Evolutionary conservation across 2,797 vertebrate species (phyloP), one percentile per base, ranked within the genome.

Genomic region (Pogoniulus pusillus): DNA sequence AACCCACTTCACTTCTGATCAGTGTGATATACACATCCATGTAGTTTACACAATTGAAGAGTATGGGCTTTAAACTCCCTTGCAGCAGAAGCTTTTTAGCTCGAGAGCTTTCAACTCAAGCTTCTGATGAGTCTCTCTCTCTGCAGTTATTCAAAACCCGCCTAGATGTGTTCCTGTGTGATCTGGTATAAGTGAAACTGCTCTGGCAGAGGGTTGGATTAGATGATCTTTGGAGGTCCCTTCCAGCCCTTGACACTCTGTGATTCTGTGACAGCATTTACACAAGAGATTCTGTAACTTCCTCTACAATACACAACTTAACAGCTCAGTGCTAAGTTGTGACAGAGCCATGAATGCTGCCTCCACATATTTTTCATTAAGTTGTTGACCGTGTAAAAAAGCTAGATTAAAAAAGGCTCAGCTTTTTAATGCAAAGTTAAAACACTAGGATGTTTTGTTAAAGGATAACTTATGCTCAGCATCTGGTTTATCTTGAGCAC

Each of bases 401-500:
- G n/a, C n/a, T 29, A 29, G 20, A 20, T 32, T 22, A 6, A 10
- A 30, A 63, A 53, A 34, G 2, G 3, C 19, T 82, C 35, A 47
- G 41, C 13, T 79, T 94, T 78, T 84, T 57, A 54, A 53, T 14
- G 54, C 18, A 27, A 49, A 24, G 34, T 47, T 90, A 79, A 82
- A 93, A 64, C 8, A 43, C 17, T 10, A 49, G 26, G 47, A 70
- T 78, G 47, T 73, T 93, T 91, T 87, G 79, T 93, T 93, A 83
- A 90, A 93, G 49, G 57, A 9, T 76, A 93, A 91, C 84, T 79
- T 71, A 41, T 73, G 82, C 35, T 85, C 65, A 90, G 73, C 88
- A 87, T 93, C 88, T 90, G 88, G 29, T 75, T 87, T 85, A 75
- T 87, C 89, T 89, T 3, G 0, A 85, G 32, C 49, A 75, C 37